Evolutionary conservation across 2,113 vertebrate species (phyloP).

Genomic region (Mesitornis unicolor): DNA sequence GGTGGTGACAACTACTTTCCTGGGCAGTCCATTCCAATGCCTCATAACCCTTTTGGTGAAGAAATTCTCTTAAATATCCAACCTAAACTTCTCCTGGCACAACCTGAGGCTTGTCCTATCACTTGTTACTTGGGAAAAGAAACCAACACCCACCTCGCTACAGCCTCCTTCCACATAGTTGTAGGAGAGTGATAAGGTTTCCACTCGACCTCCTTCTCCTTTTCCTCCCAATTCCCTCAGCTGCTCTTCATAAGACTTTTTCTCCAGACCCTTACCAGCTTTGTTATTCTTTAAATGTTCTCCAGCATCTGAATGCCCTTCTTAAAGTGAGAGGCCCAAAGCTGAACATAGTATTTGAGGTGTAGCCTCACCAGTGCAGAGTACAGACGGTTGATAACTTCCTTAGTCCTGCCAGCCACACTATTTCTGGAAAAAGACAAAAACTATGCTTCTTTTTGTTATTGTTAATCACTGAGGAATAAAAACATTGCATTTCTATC

Average conservation of each 20-base stretch:
- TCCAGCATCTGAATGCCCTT: not conserved
- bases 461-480: not conserved
- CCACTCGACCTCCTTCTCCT: not conserved
- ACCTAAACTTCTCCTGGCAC: accelerated
- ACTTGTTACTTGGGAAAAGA: not conserved
- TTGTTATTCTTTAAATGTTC: accelerated
- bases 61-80: not conserved
- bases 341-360: accelerated
- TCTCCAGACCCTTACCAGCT: accelerated
- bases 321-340: not conserved
- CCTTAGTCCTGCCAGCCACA: not conserved
- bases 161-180: accelerated
- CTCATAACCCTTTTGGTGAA: accelerated
- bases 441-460: not conserved
- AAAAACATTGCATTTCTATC: not conserved
- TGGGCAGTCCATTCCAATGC: not conserved
- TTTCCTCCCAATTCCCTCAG: not conserved
- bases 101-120: accelerated
- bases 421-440: not conserved
- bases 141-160: accelerated
- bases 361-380: accelerated
- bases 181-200: not conserved
- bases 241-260: accelerated
- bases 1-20: not conserved
- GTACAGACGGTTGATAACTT: accelerated